Conservation (phyloP, 2,797 vertebrate species). For the Halcyon smyrnensis region DNA sequence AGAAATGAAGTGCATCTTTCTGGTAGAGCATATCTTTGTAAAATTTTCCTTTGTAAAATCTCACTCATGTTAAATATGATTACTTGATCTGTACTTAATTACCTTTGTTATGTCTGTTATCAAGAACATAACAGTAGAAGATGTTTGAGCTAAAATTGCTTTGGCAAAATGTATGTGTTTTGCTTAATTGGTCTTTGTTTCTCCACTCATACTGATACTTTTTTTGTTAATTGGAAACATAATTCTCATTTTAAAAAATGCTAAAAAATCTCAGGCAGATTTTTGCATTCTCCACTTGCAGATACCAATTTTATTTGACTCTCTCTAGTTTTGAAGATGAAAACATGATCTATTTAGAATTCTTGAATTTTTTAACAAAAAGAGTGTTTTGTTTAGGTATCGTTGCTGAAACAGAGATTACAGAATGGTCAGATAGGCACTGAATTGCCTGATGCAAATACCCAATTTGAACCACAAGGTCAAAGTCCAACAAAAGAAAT, state of each 20-base stretch:
- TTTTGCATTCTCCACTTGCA: neutral
- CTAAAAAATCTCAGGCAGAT: neutral
- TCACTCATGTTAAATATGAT: neutral
- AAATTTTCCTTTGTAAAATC: neutral
- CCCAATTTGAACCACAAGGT: constrained; percentile 47
- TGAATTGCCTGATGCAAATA: constrained; percentile 61
- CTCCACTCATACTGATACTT: neutral
- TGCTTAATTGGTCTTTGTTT: neutral
- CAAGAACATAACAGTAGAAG: neutral
- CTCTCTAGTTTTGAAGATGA: neutral
- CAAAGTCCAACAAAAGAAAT: constrained; percentile 77
- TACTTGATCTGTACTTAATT: neutral
- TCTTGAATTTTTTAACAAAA: neutral
- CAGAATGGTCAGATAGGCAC: constrained; percentile 74
- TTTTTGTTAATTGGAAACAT: neutral
- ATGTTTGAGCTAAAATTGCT: neutral
- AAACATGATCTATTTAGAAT: neutral
- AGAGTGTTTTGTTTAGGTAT: constrained; percentile 81
- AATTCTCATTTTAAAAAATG: neutral
- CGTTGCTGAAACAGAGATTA: constrained; percentile 88
- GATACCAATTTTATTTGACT: neutral
- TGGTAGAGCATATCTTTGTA: neutral
- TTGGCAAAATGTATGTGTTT: neutral
- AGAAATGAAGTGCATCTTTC: neutral
- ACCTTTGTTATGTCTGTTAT: neutral